Conservation (phyloP, 2,113 vertebrate species). For the Phaethornis superciliosus region DNA sequence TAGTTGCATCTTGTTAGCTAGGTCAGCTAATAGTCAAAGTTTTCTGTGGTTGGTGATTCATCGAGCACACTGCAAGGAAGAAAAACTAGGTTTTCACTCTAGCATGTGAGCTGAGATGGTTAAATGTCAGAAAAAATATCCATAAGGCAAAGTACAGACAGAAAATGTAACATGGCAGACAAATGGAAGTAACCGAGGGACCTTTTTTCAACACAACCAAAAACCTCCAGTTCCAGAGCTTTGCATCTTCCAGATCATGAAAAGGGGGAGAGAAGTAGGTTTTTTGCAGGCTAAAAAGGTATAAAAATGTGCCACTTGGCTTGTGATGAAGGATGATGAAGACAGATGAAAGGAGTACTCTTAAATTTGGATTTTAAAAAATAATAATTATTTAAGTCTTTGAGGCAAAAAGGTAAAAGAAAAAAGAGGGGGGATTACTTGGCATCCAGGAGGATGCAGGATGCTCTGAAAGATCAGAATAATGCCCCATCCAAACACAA, state of each 20-base stretch:
- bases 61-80: fast-evolving
- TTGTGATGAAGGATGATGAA: conserved; percentile 35
- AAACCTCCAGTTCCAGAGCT: neutral
- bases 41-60: neutral
- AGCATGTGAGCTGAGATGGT: neutral
- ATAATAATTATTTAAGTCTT: neutral
- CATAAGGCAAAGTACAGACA: neutral
- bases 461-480: conserved; percentile 17
- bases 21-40: neutral
- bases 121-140: neutral
- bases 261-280: conserved; percentile 53
- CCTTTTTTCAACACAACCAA: conserved; percentile 5
- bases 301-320: conserved; percentile 52
- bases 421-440: neutral
- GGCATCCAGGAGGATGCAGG: conserved; percentile 17
- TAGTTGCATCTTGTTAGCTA: neutral
- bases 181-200: neutral
- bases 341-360: neutral
- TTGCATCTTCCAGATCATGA: conserved; percentile 25
- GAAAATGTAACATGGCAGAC: fast-evolving
- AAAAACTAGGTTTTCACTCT: neutral
- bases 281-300: conserved; percentile 30
- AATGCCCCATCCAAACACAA: conserved; percentile 8
- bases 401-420: neutral
- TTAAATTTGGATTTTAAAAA: conserved; percentile 32